Conservation (phyloP, 2,888 invertebrate genomes). For the Bibio marci region DNA sequence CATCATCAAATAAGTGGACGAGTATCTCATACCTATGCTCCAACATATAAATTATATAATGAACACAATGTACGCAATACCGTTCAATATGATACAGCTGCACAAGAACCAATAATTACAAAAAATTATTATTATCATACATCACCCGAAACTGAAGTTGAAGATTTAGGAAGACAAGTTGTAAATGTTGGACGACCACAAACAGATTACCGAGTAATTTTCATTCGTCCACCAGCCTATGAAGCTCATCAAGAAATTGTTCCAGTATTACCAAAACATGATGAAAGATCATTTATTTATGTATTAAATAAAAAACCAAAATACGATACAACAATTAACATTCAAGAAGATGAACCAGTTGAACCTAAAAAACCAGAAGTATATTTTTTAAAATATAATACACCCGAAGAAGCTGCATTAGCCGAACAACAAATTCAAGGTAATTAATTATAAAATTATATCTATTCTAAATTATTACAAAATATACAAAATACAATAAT, state of each 20-base stretch:
- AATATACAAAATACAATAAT: too few species aligned
- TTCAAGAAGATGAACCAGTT: slow-evolving; percentile 17
- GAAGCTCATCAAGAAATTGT: slow-evolving; percentile 19
- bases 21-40: too few species aligned
- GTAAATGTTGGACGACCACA: slow-evolving; percentile 23
- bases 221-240: slow-evolving; percentile 26
- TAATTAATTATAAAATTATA: slow-evolving; percentile 9
- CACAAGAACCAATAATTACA: slow-evolving; percentile 21
- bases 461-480: too few species aligned
- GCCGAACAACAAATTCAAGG: slow-evolving; percentile 26
- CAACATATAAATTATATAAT: too few species aligned
- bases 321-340: too few species aligned
- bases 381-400: slow-evolving; percentile 26
- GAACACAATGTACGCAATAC: too few species aligned
- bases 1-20: too few species aligned
- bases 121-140: slow-evolving; percentile 24
- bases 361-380: slow-evolving; percentile 26
- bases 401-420: slow-evolving; percentile 23
- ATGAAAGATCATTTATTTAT: slow-evolving; percentile 26
- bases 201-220: slow-evolving; percentile 24
- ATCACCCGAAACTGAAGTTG: slow-evolving; percentile 24
- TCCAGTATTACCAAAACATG: too few species aligned
- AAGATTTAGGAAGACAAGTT: slow-evolving; percentile 18
- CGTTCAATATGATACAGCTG: slow-evolving; percentile 5
- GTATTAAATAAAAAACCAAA: slow-evolving; percentile 21